Evolutionary conservation across 2,113 vertebrate species (phyloP).

Genomic region (Aleadryas rufinucha): DNA sequence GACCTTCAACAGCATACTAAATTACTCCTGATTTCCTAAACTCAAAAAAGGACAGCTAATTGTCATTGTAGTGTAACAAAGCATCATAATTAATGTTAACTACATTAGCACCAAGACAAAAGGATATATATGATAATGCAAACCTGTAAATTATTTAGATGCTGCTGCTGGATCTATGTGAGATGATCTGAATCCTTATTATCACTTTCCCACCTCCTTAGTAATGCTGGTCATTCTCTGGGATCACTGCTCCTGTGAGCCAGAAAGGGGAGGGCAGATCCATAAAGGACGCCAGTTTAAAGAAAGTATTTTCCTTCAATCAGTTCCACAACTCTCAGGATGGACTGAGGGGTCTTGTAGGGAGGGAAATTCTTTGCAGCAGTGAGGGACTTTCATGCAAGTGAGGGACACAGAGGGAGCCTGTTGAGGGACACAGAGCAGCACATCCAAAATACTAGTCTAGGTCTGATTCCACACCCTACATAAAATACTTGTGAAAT

Average conservation of each 20-base stretch:
- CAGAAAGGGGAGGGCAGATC: not conserved
- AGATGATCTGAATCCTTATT: not conserved
- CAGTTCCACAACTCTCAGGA: not conserved
- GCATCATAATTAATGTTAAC: not conserved
- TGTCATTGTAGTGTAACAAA: not conserved
- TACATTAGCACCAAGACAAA: not conserved
- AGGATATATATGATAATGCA: not conserved
- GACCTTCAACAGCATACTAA: not conserved
- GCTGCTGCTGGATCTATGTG: not conserved
- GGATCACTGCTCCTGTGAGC: accelerated
- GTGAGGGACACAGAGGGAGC: not conserved
- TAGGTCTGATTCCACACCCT: not conserved
- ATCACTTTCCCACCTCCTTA: not conserved
- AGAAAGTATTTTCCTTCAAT: not conserved
- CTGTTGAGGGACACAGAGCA: not conserved
- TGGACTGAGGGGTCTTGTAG: not conserved
- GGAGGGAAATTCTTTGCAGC: not conserved
- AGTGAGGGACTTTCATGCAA: not conserved
- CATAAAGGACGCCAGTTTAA: not conserved
- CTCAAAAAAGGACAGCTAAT: not conserved
- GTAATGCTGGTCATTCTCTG: not conserved
- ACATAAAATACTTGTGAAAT: not conserved
- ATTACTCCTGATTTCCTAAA: not conserved
- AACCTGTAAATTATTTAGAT: not conserved
- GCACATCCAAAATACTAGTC: not conserved